A percentile compares a stretch with the other conserved stretches of the same genome.
phyloP scores from a whole-genome alignment of 2,888 invertebrate species.

The Sphaerophoria taeniata region DNA sequence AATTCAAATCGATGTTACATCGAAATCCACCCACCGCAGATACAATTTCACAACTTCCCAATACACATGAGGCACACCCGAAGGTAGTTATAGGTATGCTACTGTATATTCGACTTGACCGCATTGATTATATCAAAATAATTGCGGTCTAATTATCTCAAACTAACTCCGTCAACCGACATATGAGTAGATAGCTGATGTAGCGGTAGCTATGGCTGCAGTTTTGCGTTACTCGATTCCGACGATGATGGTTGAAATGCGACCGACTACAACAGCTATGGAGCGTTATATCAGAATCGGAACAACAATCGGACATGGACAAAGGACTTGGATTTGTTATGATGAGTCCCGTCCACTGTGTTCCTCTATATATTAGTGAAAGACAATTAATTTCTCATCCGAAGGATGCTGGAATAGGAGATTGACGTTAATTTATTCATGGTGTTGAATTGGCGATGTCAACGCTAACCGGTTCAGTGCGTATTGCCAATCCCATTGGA shows the following conservation, averaged over 20 bases:
- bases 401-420: not conserved
- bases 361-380: constrained; percentile 34
- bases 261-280: not conserved
- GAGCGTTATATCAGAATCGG: not conserved
- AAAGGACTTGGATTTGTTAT: constrained; percentile 47
- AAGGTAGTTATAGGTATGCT: no score
- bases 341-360: constrained; percentile 27
- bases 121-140: constrained; percentile 71
- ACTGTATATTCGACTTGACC: constrained; percentile 33
- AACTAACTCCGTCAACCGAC: constrained; percentile 68
- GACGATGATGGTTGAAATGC: no score
- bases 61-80: not conserved
- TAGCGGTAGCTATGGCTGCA: not conserved
- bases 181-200: not conserved
- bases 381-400: constrained; percentile 52
- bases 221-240: no score
- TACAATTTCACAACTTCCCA: constrained; percentile 23
- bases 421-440: constrained; percentile 54
- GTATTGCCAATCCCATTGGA: not conserved
- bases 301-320: constrained; percentile 43
- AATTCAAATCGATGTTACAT: constrained; percentile 65
- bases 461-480: constrained; percentile 19
- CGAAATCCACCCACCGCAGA: constrained; percentile 38
- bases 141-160: constrained; percentile 70
- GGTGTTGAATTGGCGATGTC: constrained; percentile 29